phyloP scores from a whole-genome alignment of 35 echinoderm and acorn worm species.

The Chiridota heheva region DNA sequence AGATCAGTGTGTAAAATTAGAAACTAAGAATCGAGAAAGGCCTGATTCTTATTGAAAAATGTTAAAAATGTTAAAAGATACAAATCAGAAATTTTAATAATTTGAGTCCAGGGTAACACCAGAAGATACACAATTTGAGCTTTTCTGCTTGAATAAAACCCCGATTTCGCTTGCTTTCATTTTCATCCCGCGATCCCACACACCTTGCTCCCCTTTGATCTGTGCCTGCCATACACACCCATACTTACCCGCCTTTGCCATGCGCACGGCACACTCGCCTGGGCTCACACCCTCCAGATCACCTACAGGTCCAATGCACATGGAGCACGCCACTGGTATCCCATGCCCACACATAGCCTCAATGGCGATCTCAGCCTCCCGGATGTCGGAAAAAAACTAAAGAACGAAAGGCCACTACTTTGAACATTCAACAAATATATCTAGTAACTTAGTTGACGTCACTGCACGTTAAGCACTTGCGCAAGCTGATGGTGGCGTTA shows the following conservation, averaged over 20 bases:
- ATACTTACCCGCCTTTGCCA: conserved; percentile 78
- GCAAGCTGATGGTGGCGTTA: too few species aligned
- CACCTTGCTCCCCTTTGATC: background rate
- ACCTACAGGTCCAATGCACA: conserved; percentile 39
- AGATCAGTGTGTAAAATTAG: too few species aligned
- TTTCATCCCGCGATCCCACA: background rate
- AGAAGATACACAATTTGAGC: background rate
- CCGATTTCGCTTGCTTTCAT: background rate
- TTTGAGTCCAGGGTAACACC: background rate
- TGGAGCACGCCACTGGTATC: conserved; percentile 49
- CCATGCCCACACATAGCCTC: conserved; percentile 53
- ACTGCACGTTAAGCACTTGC: too few species aligned
- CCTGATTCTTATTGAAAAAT: too few species aligned
- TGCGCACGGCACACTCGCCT: conserved; percentile 48
- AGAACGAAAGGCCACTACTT: background rate
- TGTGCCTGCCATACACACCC: background rate
- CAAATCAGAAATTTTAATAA: background rate
- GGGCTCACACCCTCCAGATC: conserved; percentile 31
- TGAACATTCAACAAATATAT: too few species aligned
- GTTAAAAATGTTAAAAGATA: background rate
- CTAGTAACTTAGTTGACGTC: too few species aligned
- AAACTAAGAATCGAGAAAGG: too few species aligned
- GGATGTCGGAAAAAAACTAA: conserved; percentile 71
- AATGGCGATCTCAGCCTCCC: conserved; percentile 71
- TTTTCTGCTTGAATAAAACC: background rate